Percentiles rank a stretch among this genome's conserved stretches.
Evolutionary conservation across 1,140 invertebrate genomes (phyloP).

Genomic region (Holcopasites calliopsidis): DNA sequence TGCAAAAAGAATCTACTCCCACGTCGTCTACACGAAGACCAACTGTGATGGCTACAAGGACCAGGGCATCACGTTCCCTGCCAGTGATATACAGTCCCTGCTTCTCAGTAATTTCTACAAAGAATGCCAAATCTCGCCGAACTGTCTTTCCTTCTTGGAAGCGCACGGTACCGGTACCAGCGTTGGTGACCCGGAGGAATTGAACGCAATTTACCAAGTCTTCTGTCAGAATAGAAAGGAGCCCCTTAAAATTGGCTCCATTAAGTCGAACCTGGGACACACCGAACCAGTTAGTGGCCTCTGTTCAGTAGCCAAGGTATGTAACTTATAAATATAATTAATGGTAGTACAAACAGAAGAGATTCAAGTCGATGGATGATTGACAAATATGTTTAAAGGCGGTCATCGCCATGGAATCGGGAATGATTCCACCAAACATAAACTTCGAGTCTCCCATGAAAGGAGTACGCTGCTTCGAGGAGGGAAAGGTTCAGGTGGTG

Average conservation of each 20-base stretch:
- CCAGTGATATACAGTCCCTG: slow-evolving; percentile 88
- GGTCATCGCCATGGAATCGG: slow-evolving; percentile 86
- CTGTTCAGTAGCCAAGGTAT: slow-evolving; percentile 90
- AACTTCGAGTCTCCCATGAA: slow-evolving; percentile 85
- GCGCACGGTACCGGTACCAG: slow-evolving; percentile 93
- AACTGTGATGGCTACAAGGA: slow-evolving; percentile 92
- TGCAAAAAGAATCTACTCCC: slow-evolving; percentile 89
- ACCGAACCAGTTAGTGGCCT: slow-evolving; percentile 94
- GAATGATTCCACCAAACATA: slow-evolving; percentile 86
- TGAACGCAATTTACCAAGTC: slow-evolving; percentile 90
- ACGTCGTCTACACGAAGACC: slow-evolving; percentile 84
- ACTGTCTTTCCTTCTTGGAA: slow-evolving; percentile 90
- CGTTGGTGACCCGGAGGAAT: slow-evolving; percentile 93
- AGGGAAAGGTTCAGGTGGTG: slow-evolving; percentile 84
- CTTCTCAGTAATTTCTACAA: slow-evolving; percentile 92
- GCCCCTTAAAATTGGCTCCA: slow-evolving; percentile 91
- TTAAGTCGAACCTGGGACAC: slow-evolving; percentile 97
- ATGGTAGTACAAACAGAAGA: background rate
- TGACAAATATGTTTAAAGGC: slow-evolving; percentile 69
- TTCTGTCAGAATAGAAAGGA: slow-evolving; percentile 85
- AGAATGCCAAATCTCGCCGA: slow-evolving; percentile 89
- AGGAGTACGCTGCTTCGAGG: slow-evolving; percentile 84
- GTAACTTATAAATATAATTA: slow-evolving; percentile 55
- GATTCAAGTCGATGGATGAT: background rate
- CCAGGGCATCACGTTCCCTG: slow-evolving; percentile 95